Conservation (phyloP, 1,140 invertebrate genomes). For the Pectinophora gossypiella region DNA sequence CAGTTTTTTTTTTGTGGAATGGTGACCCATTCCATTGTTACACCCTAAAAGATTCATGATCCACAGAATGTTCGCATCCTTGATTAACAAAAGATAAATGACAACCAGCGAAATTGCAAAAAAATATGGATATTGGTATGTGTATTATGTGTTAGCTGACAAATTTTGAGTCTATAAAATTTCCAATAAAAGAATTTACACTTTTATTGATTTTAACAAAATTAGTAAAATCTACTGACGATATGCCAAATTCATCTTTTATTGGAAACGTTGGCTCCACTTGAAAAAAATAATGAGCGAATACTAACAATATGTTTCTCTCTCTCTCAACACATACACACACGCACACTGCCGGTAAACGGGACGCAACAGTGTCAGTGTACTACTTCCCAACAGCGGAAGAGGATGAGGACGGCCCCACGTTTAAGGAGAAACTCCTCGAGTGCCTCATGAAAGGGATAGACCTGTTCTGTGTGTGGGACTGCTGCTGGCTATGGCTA, state of each 20-base stretch:
- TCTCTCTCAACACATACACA: conserved; percentile 57
- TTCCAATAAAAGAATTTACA: background rate
- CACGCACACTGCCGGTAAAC: conserved; percentile 61
- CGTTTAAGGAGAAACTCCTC: conserved; percentile 89
- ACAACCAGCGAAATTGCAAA: conserved; percentile 54
- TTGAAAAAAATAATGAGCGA: conserved; percentile 67
- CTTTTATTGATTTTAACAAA: no score
- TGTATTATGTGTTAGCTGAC: no score
- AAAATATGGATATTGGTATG: conserved; percentile 73
- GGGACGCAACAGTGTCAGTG: conserved; percentile 86
- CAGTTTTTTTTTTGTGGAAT: background rate
- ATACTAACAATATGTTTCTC: conserved; percentile 71
- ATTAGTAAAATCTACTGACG: no score
- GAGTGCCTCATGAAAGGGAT: conserved; percentile 86
- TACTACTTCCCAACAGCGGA: conserved; percentile 94
- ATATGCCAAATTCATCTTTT: conserved; percentile 15
- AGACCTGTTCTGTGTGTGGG: conserved; percentile 97
- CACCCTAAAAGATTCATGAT: background rate
- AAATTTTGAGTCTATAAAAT: background rate
- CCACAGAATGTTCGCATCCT: conserved; percentile 18
- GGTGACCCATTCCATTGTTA: background rate
- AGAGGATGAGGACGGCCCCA: conserved; percentile 93
- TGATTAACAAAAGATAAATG: conserved; percentile 45
- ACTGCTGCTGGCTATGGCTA: conserved; percentile 95
- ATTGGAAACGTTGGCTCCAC: conserved; percentile 18